A percentile compares a stretch with the other conserved stretches of the same genome.
These are phyloP conservation scores for Tachypleus tridentatus DNA, from an alignment of 1,140 invertebrate genomes.

Conservation along the genomic window DNA sequence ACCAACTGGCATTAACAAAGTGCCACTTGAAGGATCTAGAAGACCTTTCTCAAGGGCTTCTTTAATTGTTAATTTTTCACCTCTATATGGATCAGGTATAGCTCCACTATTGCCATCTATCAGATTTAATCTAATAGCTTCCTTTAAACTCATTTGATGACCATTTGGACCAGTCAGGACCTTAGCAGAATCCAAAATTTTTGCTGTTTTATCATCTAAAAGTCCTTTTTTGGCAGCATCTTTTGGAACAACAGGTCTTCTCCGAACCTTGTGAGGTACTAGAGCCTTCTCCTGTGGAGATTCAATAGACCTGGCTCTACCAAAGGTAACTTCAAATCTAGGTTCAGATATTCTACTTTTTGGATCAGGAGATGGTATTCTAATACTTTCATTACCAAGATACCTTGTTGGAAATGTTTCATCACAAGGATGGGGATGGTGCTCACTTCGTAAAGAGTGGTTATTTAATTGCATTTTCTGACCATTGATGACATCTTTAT, in stretches of 20 bases:
- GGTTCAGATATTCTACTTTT: conserved; percentile 41
- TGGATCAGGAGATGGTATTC: neutral
- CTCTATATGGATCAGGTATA: conserved; percentile 68
- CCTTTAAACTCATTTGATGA: conserved; percentile 47
- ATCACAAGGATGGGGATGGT: no score
- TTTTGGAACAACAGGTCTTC: conserved; percentile 49
- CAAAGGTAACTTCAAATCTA: conserved; percentile 50
- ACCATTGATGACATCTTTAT: no score
- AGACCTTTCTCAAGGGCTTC: conserved; percentile 74
- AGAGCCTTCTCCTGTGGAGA: conserved; percentile 44
- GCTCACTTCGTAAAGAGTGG: no score
- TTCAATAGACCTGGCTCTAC: conserved; percentile 41
- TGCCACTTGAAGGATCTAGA: conserved; percentile 60
- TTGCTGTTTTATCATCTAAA: conserved; percentile 57
- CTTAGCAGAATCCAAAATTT: conserved; percentile 48
- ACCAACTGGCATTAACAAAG: conserved; percentile 64
- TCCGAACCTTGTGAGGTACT: conserved; percentile 61
- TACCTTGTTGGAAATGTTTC: no score
- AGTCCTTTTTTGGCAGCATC: conserved; percentile 59
- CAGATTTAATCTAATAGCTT: conserved; percentile 59
- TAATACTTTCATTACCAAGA: neutral
- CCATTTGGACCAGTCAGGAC: conserved; percentile 44
- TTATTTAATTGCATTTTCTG: no score
- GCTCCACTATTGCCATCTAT: conserved; percentile 61
- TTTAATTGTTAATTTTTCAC: conserved; percentile 60